These are phyloP conservation scores for Propithecus deckenii DNA, from an alignment of 2,797 vertebrate genomes.

Conservation along the genomic window DNA sequence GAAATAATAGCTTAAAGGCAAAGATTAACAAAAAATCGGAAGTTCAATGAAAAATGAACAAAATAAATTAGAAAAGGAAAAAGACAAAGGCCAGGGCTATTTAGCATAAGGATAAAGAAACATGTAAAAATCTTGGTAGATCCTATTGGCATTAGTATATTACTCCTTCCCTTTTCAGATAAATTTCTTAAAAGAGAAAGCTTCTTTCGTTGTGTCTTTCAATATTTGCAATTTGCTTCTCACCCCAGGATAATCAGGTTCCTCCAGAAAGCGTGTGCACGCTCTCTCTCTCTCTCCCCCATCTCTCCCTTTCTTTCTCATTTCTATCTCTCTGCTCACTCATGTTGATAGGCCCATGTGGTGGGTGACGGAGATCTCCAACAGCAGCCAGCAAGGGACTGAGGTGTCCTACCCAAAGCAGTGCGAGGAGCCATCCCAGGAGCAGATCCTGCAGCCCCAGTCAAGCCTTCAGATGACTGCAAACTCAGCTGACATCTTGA, in stretches of 20 bases:
- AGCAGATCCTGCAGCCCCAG: background rate
- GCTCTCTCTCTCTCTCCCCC: background rate
- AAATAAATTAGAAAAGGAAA: background rate
- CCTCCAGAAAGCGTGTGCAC: no score
- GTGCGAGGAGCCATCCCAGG: background rate
- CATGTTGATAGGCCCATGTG: background rate
- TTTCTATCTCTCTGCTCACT: background rate
- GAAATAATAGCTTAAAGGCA: background rate
- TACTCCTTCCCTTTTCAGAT: background rate
- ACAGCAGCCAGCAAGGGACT: background rate
- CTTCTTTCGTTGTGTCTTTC: background rate
- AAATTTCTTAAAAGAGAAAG: background rate
- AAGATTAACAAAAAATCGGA: background rate
- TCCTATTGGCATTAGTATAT: background rate
- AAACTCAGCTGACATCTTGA: background rate
- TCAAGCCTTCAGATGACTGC: background rate
- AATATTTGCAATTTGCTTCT: background rate
- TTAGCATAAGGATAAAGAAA: background rate
- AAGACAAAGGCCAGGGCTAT: background rate
- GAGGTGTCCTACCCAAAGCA: no score
- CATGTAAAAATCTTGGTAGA: background rate
- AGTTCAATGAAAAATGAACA: background rate
- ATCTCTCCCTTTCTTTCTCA: background rate
- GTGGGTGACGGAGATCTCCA: background rate
- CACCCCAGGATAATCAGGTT: background rate